Evolutionary conservation across 2,113 vertebrate genomes (phyloP).

Genomic region (Thamnaconus septentrionalis): DNA sequence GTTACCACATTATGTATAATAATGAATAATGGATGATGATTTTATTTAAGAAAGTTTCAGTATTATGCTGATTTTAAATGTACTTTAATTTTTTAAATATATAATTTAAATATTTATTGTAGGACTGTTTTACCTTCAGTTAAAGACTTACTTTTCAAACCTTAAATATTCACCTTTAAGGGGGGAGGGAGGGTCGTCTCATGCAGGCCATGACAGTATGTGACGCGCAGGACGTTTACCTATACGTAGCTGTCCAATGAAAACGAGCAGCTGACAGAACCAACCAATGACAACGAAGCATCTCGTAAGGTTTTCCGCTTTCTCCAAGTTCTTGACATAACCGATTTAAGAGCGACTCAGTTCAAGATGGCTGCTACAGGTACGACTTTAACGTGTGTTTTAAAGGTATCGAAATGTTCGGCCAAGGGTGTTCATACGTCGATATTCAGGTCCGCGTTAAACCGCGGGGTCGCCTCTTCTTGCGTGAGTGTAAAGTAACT

Average conservation of each 20-base stretch:
- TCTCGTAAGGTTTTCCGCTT: slow-evolving; percentile 68
- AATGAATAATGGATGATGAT: too few species aligned
- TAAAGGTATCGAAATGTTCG: neutral
- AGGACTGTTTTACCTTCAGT: too few species aligned
- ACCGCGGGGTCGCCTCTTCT: neutral
- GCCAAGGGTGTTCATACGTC: neutral
- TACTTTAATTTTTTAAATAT: too few species aligned
- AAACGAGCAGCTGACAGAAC: neutral
- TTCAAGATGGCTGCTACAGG: slow-evolving; percentile 84
- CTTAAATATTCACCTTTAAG: too few species aligned
- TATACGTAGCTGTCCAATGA: slow-evolving; percentile 29
- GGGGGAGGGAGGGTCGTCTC: too few species aligned
- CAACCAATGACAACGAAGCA: slow-evolving; percentile 63
- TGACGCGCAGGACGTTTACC: too few species aligned
- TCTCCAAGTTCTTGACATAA: slow-evolving; percentile 76
- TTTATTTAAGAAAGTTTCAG: too few species aligned
- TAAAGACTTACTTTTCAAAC: too few species aligned
- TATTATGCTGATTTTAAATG: too few species aligned
- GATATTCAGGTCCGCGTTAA: neutral
- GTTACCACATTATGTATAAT: too few species aligned
- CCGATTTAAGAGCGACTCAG: slow-evolving; percentile 74
- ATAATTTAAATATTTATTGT: too few species aligned
- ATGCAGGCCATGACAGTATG: too few species aligned
- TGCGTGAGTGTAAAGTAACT: neutral
- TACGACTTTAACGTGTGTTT: slow-evolving; percentile 66